Conservation (phyloP, 2,797 vertebrate species). For the Sarcophilus harrisii region DNA sequence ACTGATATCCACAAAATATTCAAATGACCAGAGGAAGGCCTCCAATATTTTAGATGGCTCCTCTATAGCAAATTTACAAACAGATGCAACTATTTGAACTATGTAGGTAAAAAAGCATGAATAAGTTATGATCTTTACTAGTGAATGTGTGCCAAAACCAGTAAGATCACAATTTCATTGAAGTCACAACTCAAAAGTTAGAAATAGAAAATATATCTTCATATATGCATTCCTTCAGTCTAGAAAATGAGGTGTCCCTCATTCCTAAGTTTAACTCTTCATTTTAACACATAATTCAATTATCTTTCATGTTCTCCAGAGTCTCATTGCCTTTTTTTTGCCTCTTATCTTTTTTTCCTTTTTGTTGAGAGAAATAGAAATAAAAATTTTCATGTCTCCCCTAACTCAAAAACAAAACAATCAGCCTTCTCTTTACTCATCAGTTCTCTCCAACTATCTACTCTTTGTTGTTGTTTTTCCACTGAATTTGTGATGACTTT, state of each 20-base stretch:
- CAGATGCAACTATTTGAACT: neutral
- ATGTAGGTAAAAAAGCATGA: neutral
- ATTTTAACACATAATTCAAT: neutral
- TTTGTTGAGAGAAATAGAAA: neutral
- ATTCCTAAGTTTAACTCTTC: neutral
- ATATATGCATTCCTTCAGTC: neutral
- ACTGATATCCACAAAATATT: neutral
- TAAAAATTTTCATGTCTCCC: neutral
- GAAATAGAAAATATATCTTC: neutral
- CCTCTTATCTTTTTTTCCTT: neutral
- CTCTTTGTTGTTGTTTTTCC: neutral
- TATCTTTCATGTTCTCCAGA: neutral
- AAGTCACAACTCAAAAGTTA: neutral
- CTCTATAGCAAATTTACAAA: neutral
- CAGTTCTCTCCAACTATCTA: neutral
- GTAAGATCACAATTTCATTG: neutral
- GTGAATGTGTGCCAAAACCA: neutral
- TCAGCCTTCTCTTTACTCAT: neutral
- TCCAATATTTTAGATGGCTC: neutral
- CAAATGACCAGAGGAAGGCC: neutral
- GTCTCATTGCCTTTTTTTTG: neutral
- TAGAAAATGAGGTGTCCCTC: neutral
- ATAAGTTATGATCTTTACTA: neutral
- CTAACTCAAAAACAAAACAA: neutral
- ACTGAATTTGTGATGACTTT: neutral